phyloP scores from a whole-genome alignment of 2,797 vertebrate species.

The Eulemur rubriventer region DNA sequence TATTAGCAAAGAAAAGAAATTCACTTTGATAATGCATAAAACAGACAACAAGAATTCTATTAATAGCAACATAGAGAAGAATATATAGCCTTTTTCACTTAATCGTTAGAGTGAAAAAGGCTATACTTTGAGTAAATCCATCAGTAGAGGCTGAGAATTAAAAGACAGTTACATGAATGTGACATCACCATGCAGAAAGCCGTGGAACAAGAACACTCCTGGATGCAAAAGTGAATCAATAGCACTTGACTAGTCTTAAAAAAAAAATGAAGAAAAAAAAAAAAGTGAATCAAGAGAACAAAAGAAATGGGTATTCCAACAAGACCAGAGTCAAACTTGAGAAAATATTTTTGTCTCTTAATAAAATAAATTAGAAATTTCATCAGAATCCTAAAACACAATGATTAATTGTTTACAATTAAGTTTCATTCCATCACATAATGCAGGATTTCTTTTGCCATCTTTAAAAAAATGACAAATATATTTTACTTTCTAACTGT shows the following conservation, averaged over 20 bases:
- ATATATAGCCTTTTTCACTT: too few species aligned
- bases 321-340: conserved; percentile 26
- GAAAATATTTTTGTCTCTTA: not conserved
- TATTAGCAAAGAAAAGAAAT: not conserved
- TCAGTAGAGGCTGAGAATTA: not conserved
- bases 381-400: not conserved
- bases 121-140: not conserved
- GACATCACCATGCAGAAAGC: not conserved
- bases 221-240: not conserved
- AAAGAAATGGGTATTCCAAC: not conserved
- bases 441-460: not conserved
- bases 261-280: too few species aligned
- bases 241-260: too few species aligned
- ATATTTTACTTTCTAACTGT: not conserved
- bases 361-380: not conserved
- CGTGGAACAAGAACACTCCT: not conserved
- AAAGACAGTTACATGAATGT: not conserved
- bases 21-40: not conserved
- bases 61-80: not conserved
- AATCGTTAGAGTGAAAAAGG: not conserved
- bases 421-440: not conserved
- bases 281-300: not conserved
- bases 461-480: not conserved
- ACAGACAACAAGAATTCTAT: not conserved
- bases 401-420: not conserved